These are phyloP conservation scores for Rhinolophus sinicus DNA, from an alignment of 2,113 vertebrate species.

Conservation along the genomic window DNA sequence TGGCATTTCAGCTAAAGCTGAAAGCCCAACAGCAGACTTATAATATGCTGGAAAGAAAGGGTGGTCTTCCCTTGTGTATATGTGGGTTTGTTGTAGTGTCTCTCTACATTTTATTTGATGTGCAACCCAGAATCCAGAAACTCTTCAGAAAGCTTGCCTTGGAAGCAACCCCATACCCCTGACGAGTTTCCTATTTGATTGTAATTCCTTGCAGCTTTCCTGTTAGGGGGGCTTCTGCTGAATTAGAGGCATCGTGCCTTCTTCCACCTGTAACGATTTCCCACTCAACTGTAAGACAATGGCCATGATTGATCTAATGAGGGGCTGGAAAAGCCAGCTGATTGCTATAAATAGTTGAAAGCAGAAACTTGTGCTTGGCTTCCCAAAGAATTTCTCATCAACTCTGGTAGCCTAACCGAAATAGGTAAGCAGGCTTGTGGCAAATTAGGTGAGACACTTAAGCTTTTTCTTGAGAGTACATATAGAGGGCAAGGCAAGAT, in stretches of 20 bases:
- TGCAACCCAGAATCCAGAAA: slow-evolving; percentile 34
- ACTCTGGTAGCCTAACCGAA: slow-evolving; percentile 73
- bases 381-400: slow-evolving; percentile 80
- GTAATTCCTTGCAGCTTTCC: slow-evolving; percentile 80
- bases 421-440: slow-evolving; percentile 70
- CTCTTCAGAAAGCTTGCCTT: slow-evolving; percentile 61
- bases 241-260: slow-evolving; percentile 75
- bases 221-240: slow-evolving; percentile 59
- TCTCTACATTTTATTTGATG: slow-evolving; percentile 20
- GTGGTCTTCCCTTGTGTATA: not conserved
- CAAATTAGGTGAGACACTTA: slow-evolving; percentile 64
- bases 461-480: slow-evolving; percentile 28
- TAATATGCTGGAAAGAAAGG: not conserved
- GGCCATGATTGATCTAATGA: slow-evolving; percentile 84
- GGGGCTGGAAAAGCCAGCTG: slow-evolving; percentile 82
- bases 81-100: not conserved
- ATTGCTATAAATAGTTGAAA: slow-evolving; percentile 82
- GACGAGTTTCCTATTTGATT: slow-evolving; percentile 73
- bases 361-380: slow-evolving; percentile 81
- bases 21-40: not conserved
- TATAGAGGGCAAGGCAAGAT: not conserved
- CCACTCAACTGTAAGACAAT: slow-evolving; percentile 83
- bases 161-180: slow-evolving; percentile 60
- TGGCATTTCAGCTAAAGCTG: not conserved
- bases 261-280: slow-evolving; percentile 83